Base-by-base conservation (phyloP, 2,888 invertebrate genomes). In the Dexiosoma caninum region DNA sequence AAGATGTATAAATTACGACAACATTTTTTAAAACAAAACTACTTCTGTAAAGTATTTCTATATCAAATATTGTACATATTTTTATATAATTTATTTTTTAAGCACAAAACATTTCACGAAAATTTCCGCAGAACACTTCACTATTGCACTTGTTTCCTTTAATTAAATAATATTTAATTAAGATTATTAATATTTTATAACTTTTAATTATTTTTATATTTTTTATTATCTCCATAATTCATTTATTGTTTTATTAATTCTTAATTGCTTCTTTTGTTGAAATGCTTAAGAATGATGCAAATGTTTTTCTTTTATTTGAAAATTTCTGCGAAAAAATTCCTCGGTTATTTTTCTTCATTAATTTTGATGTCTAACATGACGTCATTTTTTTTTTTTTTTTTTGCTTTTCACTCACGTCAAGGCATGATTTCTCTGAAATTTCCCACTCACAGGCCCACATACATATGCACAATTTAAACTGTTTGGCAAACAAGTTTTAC, bases 351-450 rank as follows among this genome's bases (percentile, higher is more conserved):
- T 9, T 35, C n/a, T 51, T 53, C 32, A 19, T 30, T 12, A 32
- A 30, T 12, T 53, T 71, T 66, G 16, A 83, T 83, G 42, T 78
- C 62, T 83, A 19, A 40, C 66, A 85, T 87, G 87, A 87, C 85
- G 87, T 86, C 86, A 87, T 84, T 83, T 84, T 49, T 59, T 35
- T 67, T 19, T 16, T 46, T 77, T 84, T 83, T 84, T 49, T 59
- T 35, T 67, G 19, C n/a, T 46, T 77, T 19, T 74, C 78, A 69
- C 51, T 81, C 79, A 75, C 75, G 82, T 49, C 27, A 74, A 46
- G 35, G 82, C 42, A 42, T 67, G 21, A 60, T 71, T 71, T 53
- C 71, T 60, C 64, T 37, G 51, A 35, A 27, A 44, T 53, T 51
- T 4, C 32, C 32, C 59, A 49, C 66, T 30, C 40, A 44, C 40